Evolutionary conservation across 1,140 invertebrate species (phyloP).

Genomic region (Artemia franciscana): DNA sequence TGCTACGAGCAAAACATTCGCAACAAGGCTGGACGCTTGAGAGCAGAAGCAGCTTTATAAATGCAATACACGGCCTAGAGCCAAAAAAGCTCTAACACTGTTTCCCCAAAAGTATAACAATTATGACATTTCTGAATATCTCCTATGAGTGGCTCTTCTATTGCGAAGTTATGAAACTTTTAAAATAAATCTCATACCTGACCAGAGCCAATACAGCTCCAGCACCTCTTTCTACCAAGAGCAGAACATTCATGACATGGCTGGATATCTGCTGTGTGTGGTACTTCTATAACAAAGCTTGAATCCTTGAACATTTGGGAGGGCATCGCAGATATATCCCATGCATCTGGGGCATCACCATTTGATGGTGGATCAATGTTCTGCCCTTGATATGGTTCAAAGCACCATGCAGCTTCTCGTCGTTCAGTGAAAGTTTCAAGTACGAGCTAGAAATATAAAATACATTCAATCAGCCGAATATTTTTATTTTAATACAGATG

Average conservation of each 20-base stretch:
- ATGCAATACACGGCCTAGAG: too few species aligned
- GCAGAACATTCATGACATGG: constrained; percentile 8
- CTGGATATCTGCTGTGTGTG: constrained; percentile 3
- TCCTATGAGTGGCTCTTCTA: too few species aligned
- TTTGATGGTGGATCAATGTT: not conserved
- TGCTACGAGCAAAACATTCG: too few species aligned
- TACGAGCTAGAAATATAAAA: constrained; percentile 7
- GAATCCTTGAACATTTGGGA: constrained; percentile 2
- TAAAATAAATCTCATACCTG: not conserved
- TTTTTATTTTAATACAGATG: too few species aligned
- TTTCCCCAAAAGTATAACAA: too few species aligned
- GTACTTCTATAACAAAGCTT: constrained; percentile 3
- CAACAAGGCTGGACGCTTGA: too few species aligned
- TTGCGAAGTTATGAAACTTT: too few species aligned
- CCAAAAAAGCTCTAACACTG: too few species aligned
- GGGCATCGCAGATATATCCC: constrained; percentile 10
- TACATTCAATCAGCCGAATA: too few species aligned
- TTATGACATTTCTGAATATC: too few species aligned
- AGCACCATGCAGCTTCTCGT: constrained; percentile 4
- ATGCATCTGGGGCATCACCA: constrained; percentile 2
- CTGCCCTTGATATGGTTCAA: constrained; percentile 8
- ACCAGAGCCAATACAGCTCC: constrained; percentile 8
- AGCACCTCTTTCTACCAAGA: constrained; percentile 7
- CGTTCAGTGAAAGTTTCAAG: constrained; percentile 9
- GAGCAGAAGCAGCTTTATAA: too few species aligned